Percentiles rank a stretch among this genome's conserved stretches.
phyloP scores from a whole-genome alignment of 2,797 vertebrate species.

The Sebastes minor region DNA sequence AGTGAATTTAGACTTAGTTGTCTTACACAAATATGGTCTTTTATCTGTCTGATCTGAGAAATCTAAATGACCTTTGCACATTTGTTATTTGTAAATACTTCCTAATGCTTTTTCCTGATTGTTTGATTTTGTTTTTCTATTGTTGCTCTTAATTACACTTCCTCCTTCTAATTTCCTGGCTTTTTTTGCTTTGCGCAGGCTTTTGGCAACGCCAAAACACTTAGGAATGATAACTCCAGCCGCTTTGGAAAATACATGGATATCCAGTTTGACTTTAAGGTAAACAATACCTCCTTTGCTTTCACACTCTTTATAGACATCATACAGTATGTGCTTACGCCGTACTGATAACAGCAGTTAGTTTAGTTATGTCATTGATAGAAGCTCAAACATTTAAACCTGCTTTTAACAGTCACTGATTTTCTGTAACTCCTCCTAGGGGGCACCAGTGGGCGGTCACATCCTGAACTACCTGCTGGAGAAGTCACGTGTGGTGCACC shows the following conservation, averaged over 20 bases:
- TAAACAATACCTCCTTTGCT: conserved; percentile 56
- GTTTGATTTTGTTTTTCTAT: not conserved
- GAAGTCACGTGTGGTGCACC: conserved; percentile 96
- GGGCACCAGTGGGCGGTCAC: conserved; percentile 93
- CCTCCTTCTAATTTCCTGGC: conserved; percentile 11
- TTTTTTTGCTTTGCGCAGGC: conserved; percentile 78
- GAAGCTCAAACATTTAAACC: not conserved
- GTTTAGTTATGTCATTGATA: not conserved
- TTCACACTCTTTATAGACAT: not conserved
- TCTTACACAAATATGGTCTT: not conserved
- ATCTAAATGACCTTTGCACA: not conserved
- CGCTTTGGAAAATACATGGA: conserved; percentile 99
- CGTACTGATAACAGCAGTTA: not conserved
- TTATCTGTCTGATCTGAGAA: not conserved
- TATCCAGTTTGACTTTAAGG: conserved; percentile 98
- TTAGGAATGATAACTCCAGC: conserved; percentile 98
- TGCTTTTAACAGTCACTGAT: not conserved
- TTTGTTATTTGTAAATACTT: not conserved
- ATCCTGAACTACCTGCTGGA: conserved; percentile 98
- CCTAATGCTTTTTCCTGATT: not conserved
- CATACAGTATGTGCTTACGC: not conserved
- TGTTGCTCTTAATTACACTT: conserved; percentile 7
- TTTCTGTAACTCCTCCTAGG: conserved; percentile 74
- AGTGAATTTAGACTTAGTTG: not conserved
- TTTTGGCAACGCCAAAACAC: conserved; percentile 98